Evolutionary conservation across 2,797 vertebrate species (phyloP), one percentile per base, ranked within the genome.

Genomic region (Gymnothorax reevesii): DNA sequence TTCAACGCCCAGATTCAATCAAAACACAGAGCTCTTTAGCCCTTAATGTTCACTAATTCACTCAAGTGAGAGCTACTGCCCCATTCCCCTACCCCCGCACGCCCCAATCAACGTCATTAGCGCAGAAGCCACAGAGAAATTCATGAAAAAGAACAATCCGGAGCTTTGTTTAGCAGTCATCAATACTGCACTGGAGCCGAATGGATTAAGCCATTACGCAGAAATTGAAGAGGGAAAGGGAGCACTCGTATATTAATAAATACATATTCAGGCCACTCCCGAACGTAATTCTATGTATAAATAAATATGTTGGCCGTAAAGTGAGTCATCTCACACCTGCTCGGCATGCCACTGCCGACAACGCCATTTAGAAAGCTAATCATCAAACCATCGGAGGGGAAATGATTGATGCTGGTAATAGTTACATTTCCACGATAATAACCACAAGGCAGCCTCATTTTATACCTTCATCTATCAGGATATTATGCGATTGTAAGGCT

Each of bases 351-450:
- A 79, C 49, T 2, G 7, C 75, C 75, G 54, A 49, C 54, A 54
- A 79, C 12, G 22, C 75, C 8, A 54, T n/a, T 79, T 79, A 42
- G 71, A 33, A 75, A 42, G 71, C 10, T 75, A 75, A 75, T 75
- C 27, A 49, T 75, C 27, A 5, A 75, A 75, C 71, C 27, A 75
- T 75, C 71, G 17, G 71, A 42, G 71, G 71, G 71, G 71, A 75
- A 75, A 75, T 75, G 71, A 75, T 75, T 75, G 71, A 75, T 75
- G 71, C 12, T 75, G 71, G 71, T 75, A 42, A 42, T 49, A 75
- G 27, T 75, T 75, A 75, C 71, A 75, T 75, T 75, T 75, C 71
- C 71, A 4, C 27, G 15, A 75, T 75, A 75, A 75, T 49, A 75
- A 75, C 71, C 42, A 75, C 71, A 49, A 33, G 71, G 71, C 71